Evolutionary conservation across 1,140 invertebrate species (phyloP), one percentile per base, ranked within the genome.

Genomic region (Ostrea denselamellosa): DNA sequence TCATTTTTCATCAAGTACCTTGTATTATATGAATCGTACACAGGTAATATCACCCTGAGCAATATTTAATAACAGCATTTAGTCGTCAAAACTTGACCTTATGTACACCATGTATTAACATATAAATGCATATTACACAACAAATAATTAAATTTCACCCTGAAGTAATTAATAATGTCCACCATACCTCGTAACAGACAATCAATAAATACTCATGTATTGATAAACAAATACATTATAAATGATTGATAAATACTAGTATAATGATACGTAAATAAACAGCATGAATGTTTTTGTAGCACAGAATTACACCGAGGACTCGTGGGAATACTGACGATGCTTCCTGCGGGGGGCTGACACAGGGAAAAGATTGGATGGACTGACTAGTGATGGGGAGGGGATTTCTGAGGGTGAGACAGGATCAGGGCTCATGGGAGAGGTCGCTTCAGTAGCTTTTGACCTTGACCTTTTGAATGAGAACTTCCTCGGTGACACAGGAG

Each of bases 391-490:
- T 2, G 88, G 88, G 19, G 88, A 89, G 9, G 54, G 34, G 25
- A 85, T 12, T 58, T 62, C 68, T 53, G 71, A 53, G 51, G 68
- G 83, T n/a, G 56, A 34, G 34, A 54, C 44, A 81, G 82, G 85
- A 19, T 34, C 84, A 44, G 86, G 91, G 86, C 88, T 90, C 19
- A 86, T 58, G 34, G 91, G 91, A 34, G 90, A 88, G 62, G 19
- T 86, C 12, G 88, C 71, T 44, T 88, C 90, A 9, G 88, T 44
- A 9, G 89, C 86, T 71, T 87, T 88, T 82, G 90, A 88, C 53
- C 88, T 86, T 53, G 90, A 85, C 68, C 90, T 85, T 88, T 90
- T 91, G 51, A 91, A 91, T n/a, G 89, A 90, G 86, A 90, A 89
- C 25, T 87, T 87, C 83, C 89, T 89, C 54, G 89, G 88, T 22